phyloP scores from a whole-genome alignment of 2,113 vertebrate species.

The Cryptomyrus ogoouensis region DNA sequence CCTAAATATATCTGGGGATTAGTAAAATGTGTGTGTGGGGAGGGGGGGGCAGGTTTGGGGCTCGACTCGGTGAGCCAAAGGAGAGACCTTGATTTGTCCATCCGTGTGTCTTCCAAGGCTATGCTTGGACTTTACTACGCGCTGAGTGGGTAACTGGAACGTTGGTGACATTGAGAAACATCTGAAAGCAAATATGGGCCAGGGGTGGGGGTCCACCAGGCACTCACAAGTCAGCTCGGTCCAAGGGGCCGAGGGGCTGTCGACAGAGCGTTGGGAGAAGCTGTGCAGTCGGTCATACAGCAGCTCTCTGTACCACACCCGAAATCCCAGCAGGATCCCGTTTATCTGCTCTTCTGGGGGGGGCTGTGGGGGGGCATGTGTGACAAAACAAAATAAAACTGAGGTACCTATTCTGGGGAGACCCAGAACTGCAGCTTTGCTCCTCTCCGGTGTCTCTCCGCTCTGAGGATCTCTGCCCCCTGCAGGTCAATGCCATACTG shows the following conservation, averaged over 20 bases:
- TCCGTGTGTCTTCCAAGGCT: background rate
- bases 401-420: background rate
- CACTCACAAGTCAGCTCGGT: conserved; percentile 81
- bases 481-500: background rate
- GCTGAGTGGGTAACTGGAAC: too few relatives aligned
- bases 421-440: background rate
- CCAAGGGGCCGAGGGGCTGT: conserved; percentile 66
- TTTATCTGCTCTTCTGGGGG: conserved; percentile 89
- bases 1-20: background rate
- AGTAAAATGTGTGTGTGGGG: too few relatives aligned
- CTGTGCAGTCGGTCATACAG: conserved; percentile 70
- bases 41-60: background rate
- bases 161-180: too few relatives aligned
- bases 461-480: background rate
- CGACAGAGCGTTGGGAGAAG: conserved; percentile 61
- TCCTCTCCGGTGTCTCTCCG: background rate
- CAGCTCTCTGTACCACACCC: conserved; percentile 85
- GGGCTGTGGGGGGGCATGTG: conserved; percentile 54
- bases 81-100: background rate
- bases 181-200: background rate
- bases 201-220: background rate
- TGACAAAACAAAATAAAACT: background rate
- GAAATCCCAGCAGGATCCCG: conserved; percentile 86
- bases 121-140: background rate
- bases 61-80: background rate